Base-by-base conservation (phyloP, 2,797 vertebrate genomes). In the Botia almorhae region DNA sequence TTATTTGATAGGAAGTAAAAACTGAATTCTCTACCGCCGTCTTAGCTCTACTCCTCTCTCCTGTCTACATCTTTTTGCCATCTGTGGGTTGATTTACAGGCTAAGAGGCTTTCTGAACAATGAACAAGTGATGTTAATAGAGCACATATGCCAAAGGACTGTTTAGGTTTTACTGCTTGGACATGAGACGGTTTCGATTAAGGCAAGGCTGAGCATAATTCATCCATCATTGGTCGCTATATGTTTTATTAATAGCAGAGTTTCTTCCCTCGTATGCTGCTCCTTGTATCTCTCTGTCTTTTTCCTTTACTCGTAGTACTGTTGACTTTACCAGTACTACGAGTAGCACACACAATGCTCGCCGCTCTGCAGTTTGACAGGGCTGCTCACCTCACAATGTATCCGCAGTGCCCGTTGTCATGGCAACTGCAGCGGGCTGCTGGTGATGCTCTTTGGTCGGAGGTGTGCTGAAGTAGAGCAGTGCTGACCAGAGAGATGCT, bases 341-440 rank as follows among this genome's bases (percentile, higher is more conserved):
- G n/a, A n/a, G 53, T 75, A 69, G 43, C 75, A 70, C 75, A 78
- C 81, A 73, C 60, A 69, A 65, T 78, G 43, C 16, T 53, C 74
- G 61, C 74, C 51, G 67, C 65, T 68, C 89, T 86, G 89, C 81
- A 87, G 86, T 77, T 87, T 61, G 72, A 79, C 74, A 23, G 61
- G 86, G 87, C 76, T 79, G 77, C 77, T 78, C 85, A 70, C 74
- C 48, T 81, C 76, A 70, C 83, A 79, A 63, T 77, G 79, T 83
- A 87, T 87, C 88, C 89, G 85, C 81, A 88, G 82, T 82, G 83
- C 82, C 67, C 74, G 91, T 93, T 87, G 90, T 89, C 91, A 93
- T 94, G 90, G 92, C 89, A 93, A 94, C 93, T 92, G 87, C 73
- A 76, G 55, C 56, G 51, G 82, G 85, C 65, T 74, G 78, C 36